phyloP scores from a whole-genome alignment of 1,140 invertebrate genomes.

The Drosophila cardini region DNA sequence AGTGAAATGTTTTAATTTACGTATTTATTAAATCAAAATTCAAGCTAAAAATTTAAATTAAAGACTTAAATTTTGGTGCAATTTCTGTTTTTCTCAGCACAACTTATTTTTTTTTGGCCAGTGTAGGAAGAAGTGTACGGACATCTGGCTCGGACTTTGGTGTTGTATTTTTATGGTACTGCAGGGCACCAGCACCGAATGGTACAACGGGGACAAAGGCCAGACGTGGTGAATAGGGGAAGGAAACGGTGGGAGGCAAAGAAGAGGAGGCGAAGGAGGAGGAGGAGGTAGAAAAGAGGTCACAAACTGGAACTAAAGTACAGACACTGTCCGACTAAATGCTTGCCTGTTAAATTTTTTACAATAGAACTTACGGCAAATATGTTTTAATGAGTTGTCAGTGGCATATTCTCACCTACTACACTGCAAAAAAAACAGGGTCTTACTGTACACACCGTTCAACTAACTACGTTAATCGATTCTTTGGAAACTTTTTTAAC shows the following conservation, averaged over 20 bases:
- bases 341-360: slow-evolving; percentile 40
- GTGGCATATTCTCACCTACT: slow-evolving; percentile 10
- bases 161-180: slow-evolving; percentile 38
- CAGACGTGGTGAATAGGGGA: neutral
- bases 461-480: too few relatives aligned
- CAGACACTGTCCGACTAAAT: slow-evolving; percentile 34
- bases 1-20: too few relatives aligned
- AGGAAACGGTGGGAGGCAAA: too few relatives aligned
- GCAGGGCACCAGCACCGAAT: neutral
- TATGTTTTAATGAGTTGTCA: slow-evolving; percentile 52
- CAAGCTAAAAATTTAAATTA: too few relatives aligned
- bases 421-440: neutral
- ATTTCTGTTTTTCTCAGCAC: too few relatives aligned
- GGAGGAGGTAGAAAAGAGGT: neutral
- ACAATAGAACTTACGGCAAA: slow-evolving; percentile 52
- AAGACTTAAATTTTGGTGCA: too few relatives aligned
- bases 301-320: neutral
- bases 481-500: too few relatives aligned
- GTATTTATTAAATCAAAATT: too few relatives aligned
- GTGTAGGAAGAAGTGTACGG: neutral
- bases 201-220: slow-evolving; percentile 19
- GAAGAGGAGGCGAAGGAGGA: neutral
- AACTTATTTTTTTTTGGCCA: too few relatives aligned
- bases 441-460: neutral
- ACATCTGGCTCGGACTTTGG: slow-evolving; percentile 10